phyloP scores from a whole-genome alignment of 2,888 invertebrate species.

The Agrochola macilenta region DNA sequence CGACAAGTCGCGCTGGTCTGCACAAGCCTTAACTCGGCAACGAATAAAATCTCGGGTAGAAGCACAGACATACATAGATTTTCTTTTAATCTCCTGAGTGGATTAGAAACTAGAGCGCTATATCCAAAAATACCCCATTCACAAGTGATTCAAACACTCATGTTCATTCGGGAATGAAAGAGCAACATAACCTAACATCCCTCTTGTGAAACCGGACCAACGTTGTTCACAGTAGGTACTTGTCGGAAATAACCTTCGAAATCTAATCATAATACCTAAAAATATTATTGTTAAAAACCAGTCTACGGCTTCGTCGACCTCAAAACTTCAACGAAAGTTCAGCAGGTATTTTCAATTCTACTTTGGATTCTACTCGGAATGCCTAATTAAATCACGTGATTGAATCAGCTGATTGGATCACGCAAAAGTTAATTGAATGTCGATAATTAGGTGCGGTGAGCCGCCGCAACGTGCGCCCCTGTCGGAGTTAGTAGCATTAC shows the following conservation, averaged over 20 bases:
- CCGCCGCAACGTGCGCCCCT: constrained; percentile 24
- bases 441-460: constrained; percentile 58
- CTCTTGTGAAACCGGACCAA: neutral
- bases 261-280: constrained; percentile 19
- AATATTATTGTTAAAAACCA: constrained; percentile 6
- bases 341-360: constrained; percentile 16
- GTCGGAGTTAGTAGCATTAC: constrained; percentile 30
- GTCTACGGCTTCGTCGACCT: neutral
- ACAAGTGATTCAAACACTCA: constrained; percentile 25
- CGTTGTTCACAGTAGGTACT: constrained; percentile 12
- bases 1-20: too few relatives aligned
- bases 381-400: constrained; percentile 53
- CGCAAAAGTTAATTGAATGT: constrained; percentile 62
- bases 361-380: constrained; percentile 19
- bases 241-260: constrained; percentile 9
- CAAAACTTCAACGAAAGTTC: constrained; percentile 18
- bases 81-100: constrained; percentile 55
- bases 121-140: constrained; percentile 32
- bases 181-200: constrained; percentile 25
- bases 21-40: constrained; percentile 36
- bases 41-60: constrained; percentile 41
- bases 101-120: constrained; percentile 42
- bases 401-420: constrained; percentile 53
- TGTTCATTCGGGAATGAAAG: constrained; percentile 19
- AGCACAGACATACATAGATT: constrained; percentile 36